Evolutionary conservation across 2,797 vertebrate species (phyloP).

Genomic region (Catharus ustulatus): DNA sequence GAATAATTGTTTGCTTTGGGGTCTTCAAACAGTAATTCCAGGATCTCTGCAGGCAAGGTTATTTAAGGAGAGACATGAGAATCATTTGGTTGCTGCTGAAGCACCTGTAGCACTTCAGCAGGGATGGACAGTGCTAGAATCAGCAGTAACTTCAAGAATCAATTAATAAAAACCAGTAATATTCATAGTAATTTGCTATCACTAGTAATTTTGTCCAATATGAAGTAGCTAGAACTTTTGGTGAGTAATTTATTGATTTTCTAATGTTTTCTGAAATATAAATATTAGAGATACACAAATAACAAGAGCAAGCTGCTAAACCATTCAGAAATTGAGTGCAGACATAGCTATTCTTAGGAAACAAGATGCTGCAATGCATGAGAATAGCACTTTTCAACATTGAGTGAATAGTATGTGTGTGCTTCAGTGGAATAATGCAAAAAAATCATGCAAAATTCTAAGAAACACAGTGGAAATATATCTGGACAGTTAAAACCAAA

Average conservation of each 20-base stretch:
- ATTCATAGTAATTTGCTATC: neutral
- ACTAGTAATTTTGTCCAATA: neutral
- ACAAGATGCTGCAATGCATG: neutral
- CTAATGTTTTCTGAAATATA: neutral
- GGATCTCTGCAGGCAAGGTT: constrained; percentile 76
- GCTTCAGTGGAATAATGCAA: neutral
- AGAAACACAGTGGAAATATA: neutral
- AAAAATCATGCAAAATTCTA: neutral
- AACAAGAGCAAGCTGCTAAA: neutral
- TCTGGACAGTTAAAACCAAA: neutral
- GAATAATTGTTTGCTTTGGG: constrained; percentile 80
- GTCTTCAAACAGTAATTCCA: constrained; percentile 72
- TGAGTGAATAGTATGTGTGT: neutral
- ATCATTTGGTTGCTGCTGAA: constrained; percentile 58
- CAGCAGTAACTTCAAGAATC: neutral
- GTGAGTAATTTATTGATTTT: neutral
- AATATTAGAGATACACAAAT: neutral
- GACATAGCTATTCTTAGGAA: neutral
- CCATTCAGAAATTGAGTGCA: neutral
- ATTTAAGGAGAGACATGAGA: constrained; percentile 72
- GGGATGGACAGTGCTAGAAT: neutral
- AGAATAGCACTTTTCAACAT: neutral
- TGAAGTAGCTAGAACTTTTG: neutral
- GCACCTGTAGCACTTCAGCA: constrained; percentile 45
- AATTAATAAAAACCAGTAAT: neutral